Percentiles rank a stretch among this genome's conserved stretches.
These are phyloP conservation scores for Noctua janthe DNA, from an alignment of 2,888 invertebrate species.

Conservation along the genomic window DNA sequence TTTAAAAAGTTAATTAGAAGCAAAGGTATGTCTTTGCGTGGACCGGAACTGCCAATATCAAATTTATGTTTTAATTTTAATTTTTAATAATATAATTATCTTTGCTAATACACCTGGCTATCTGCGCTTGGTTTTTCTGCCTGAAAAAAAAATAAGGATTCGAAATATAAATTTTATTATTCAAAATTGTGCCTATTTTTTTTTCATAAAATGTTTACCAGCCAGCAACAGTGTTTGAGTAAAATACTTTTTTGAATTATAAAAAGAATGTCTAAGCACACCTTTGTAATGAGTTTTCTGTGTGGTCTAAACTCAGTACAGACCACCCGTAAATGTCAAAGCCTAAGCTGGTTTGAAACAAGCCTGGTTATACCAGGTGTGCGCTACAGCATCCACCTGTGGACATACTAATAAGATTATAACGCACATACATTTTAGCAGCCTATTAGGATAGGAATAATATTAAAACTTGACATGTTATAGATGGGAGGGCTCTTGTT, in stretches of 20 bases:
- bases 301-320: constrained; percentile 33
- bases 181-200: neutral
- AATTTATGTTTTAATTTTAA: neutral
- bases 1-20: constrained; percentile 44
- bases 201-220: neutral
- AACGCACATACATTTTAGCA: constrained; percentile 32
- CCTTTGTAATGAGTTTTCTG: constrained; percentile 38
- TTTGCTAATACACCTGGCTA: constrained; percentile 17
- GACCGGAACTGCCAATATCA: constrained; percentile 43
- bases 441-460: constrained; percentile 19
- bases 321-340: constrained; percentile 53
- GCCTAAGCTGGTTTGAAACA: constrained; percentile 40
- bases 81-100: neutral
- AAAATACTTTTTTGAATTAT: neutral
- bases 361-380: constrained; percentile 37
- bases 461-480: neutral
- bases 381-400: constrained; percentile 43
- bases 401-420: constrained; percentile 38
- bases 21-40: constrained; percentile 3
- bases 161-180: neutral
- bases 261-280: constrained; percentile 16
- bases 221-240: neutral
- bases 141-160: neutral
- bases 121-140: neutral
- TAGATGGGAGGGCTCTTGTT: neutral